Evolutionary conservation across 2,113 vertebrate genomes (phyloP), one percentile per base, ranked within the genome.

Genomic region (Elgaria multicarinata): DNA sequence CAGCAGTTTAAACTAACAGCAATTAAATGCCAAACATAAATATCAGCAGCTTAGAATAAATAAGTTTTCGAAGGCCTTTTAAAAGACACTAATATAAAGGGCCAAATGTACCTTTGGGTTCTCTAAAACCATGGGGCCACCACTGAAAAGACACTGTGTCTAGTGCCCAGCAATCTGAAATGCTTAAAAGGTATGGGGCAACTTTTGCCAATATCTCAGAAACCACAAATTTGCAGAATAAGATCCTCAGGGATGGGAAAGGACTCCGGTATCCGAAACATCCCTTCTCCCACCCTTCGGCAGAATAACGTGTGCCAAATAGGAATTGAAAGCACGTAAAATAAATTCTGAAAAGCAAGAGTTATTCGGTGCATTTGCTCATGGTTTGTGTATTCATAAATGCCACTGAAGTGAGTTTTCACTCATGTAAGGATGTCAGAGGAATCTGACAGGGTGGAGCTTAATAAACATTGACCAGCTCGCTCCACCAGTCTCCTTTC

Each of bases 361-460:
- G 5, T 7, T 9, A 55, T n/a, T 31, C 66, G 44, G 66, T 42
- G 71, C 44, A 10, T 24, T 53, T n/a, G 67, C 67, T 55, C 42
- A 44, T 42, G 24, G 72, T 4, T 5, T 8, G 8, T 24, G 36
- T 39, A 84, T 58, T 10, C 1, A 24, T 12, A 16, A 2, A 24
- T 10, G 55, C 0, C 0, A 0, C 46, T 69, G 0, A 0, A 0
- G n/a, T 71, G 26, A 2, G 22, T 4, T 33, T 76, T 69, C n/a
- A n/a, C n/a, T n/a, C n/a, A n/a, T n/a, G n/a, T n/a, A n/a, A n/a
- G n/a, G n/a, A n/a, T n/a, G n/a, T n/a, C n/a, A n/a, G n/a, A n/a
- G n/a, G n/a, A n/a, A n/a, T n/a, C n/a, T n/a, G n/a, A n/a, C n/a
- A n/a, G n/a, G n/a, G n/a, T n/a, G n/a, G n/a, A n/a, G n/a, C n/a